Conservation (phyloP, 2,113 vertebrate species). For the Hydropotes inermis region DNA sequence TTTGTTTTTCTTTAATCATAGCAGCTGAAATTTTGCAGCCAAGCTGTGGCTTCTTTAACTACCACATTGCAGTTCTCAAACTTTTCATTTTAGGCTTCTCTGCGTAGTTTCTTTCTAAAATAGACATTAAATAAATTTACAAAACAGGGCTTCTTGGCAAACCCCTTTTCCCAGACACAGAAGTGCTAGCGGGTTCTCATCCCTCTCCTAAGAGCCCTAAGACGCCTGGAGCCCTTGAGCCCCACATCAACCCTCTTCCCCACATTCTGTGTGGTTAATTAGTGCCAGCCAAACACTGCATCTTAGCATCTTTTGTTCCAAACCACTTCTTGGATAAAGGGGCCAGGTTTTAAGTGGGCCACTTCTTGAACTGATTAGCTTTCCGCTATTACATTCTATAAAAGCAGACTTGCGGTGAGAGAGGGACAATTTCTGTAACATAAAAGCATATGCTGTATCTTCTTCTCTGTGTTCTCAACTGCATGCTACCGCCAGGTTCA, state of each 20-base stretch:
- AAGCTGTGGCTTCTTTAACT: not conserved
- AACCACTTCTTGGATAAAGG: not conserved
- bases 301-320: slow-evolving; percentile 8
- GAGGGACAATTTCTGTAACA: not conserved
- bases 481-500: not conserved
- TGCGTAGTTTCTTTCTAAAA: not conserved
- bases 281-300: not conserved
- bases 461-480: not conserved
- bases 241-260: not conserved
- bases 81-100: not conserved
- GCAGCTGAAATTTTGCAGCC: not conserved
- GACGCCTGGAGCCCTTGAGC: not conserved
- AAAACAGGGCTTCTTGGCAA: not conserved
- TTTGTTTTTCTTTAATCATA: not conserved
- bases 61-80: not conserved
- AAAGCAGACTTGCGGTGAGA: not conserved
- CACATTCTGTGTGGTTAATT: not conserved
- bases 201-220: not conserved
- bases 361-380: not conserved
- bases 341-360: not conserved
- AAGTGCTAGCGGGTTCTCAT: not conserved
- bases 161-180: not conserved
- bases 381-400: not conserved
- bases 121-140: not conserved
- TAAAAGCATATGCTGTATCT: not conserved